Evolutionary conservation across 2,797 vertebrate species (phyloP), one percentile per base, ranked within the genome.

Genomic region (Neostethus bicornis): DNA sequence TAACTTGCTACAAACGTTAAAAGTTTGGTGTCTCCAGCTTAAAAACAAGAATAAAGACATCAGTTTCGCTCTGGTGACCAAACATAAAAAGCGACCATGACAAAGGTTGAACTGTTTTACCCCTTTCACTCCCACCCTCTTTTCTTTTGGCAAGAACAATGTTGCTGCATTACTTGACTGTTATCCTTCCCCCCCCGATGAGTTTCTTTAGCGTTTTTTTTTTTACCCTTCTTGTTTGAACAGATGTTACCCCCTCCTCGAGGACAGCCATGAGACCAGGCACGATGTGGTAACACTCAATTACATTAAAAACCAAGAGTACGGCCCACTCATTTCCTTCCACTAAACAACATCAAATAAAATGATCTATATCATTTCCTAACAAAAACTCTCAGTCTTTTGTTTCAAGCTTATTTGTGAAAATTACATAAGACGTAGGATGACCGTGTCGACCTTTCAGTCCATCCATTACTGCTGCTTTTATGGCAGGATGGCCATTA

Each of bases 221-320:
- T 84, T 87, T 89, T 85, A 74, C 75, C 80, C 72, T 69, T 73
- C 75, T 88, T 92, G 87, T 92, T 92, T 92, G 85, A 85, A 92
- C 90, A 91, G 91, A 91, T 92, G 91, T 84, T 61, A 67, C 70
- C 77, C 79, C 76, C 80, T 85, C 86, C 84, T 81, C 57, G 73
- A 70, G 81, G 83, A 89, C 48, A 63, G 77, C 84, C 69, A 72
- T 75, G 69, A 73, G 68, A 31, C 63, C 54, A 19, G 60, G 75
- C 23, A 86, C 85, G 89, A 87, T 88, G 86, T 86, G 57, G 66
- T 70, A 82, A 81, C 73, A 71, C 70, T 81, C 80, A 73, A 70
- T 80, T 80, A 77, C 77, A 80, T 84, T 87, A 81, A 79, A 77
- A 77, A 81, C n/a, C 73, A 31, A 80, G 73, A 82, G 81, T 73